Conservation (phyloP, 2,113 vertebrate genomes). For the Eira barbara region DNA sequence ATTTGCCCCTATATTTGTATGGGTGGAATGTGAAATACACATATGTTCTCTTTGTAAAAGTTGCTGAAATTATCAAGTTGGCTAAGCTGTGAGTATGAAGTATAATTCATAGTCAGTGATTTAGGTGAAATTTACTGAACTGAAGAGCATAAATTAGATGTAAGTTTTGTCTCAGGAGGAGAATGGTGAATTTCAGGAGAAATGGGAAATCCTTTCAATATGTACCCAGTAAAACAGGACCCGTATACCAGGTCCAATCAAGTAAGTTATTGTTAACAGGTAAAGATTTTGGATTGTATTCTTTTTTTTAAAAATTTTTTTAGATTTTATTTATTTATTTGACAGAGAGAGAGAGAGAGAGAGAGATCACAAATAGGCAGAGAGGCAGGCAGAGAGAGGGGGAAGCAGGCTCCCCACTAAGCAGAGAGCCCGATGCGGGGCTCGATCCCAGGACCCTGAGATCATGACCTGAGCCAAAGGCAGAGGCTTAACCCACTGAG, state of each 20-base stretch:
- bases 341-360: no score
- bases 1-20: neutral
- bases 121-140: neutral
- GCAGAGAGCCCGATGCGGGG: no score
- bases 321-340: no score
- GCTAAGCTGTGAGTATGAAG: neutral
- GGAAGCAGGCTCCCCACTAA: no score
- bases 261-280: neutral
- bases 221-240: neutral
- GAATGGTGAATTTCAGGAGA: constrained; percentile 15
- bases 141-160: neutral
- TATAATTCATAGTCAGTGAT: neutral
- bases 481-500: no score
- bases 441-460: no score
- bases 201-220: neutral
- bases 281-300: neutral
- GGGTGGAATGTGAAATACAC: neutral
- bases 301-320: neutral
- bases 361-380: no score
- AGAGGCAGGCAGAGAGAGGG: no score
- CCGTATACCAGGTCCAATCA: neutral
- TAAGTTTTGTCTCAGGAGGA: neutral
- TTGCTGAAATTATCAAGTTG: neutral
- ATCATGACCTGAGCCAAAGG: no score
- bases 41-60: neutral